phyloP scores from a whole-genome alignment of 2,113 vertebrate species.

The Thunnus thynnus region DNA sequence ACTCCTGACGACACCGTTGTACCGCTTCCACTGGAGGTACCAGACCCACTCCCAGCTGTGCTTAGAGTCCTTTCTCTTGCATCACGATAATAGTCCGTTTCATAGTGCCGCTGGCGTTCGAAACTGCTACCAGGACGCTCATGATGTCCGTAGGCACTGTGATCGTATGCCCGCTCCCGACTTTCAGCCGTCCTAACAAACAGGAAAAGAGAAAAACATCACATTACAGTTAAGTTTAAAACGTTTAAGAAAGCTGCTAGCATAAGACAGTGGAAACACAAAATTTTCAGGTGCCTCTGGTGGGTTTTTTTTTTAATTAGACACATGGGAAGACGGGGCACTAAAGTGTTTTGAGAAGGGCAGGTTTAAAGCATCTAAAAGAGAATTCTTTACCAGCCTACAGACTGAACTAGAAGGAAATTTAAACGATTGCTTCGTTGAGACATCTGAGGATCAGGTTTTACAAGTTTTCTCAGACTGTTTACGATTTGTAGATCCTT shows the following conservation, averaged over 20 bases:
- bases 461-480: constrained; percentile 1
- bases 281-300: constrained; percentile 35
- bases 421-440: constrained; percentile 11
- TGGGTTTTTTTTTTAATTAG: constrained; percentile 25
- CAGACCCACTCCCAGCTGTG: constrained; percentile 73
- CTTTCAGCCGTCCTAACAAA: constrained; percentile 93
- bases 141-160: constrained; percentile 99
- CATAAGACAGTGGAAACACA: constrained; percentile 47
- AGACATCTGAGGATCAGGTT: constrained; percentile 2
- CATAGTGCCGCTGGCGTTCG: constrained; percentile 97
- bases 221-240: constrained; percentile 41
- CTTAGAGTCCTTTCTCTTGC: constrained; percentile 94
- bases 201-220: constrained; percentile 73
- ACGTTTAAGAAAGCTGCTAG: constrained; percentile 10
- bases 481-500: constrained; percentile 14
- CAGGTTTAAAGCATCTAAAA: constrained; percentile 8
- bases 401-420: background rate
- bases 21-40: constrained; percentile 69
- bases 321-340: constrained; percentile 42
- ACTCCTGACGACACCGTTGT: constrained; percentile 84
- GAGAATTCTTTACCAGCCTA: constrained; percentile 10
- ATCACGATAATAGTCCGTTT: constrained; percentile 98
- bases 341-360: constrained; percentile 35
- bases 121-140: constrained; percentile 95
- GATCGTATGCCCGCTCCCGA: constrained; percentile 98